These are phyloP conservation scores for Lycocorax pyrrhopterus DNA, from an alignment of 2,113 vertebrate genomes.

Conservation along the genomic window DNA sequence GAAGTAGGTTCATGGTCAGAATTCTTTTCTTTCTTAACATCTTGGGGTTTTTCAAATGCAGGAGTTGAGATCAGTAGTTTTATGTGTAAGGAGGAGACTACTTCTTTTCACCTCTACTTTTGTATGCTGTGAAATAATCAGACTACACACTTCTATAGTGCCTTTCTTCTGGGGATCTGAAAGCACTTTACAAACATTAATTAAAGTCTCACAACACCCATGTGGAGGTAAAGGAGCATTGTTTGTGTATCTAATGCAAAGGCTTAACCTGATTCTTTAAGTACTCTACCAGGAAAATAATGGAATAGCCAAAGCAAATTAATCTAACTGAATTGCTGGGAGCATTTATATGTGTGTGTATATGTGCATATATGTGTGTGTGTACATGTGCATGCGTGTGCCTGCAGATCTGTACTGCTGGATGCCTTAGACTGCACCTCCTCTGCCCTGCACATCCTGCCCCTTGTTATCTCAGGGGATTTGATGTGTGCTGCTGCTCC, in stretches of 20 bases:
- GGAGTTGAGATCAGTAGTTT: constrained; percentile 56
- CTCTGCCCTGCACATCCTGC: neutral
- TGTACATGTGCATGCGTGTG: rapidly evolving
- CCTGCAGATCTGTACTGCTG: neutral
- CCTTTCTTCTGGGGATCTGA: constrained; percentile 53
- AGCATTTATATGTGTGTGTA: rapidly evolving
- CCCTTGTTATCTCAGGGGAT: neutral
- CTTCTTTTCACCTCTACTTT: constrained; percentile 61
- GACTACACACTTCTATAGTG: constrained; percentile 42
- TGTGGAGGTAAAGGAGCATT: constrained; percentile 35
- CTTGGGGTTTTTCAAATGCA: constrained; percentile 24
- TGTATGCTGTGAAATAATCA: constrained; percentile 49
- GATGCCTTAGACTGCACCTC: neutral
- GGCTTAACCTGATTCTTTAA: constrained; percentile 42
- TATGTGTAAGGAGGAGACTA: constrained; percentile 29
- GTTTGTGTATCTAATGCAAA: constrained; percentile 36
- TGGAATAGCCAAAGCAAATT: neutral
- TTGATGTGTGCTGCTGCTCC: neutral
- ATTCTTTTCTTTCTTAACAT: constrained; percentile 51
- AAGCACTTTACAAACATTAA: constrained; percentile 64
- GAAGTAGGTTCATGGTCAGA: constrained; percentile 64
- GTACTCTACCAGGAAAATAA: constrained; percentile 18
- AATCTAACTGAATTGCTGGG: neutral
- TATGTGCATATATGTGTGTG: neutral
- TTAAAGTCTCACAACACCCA: constrained; percentile 47